A percentile compares a stretch with the other conserved stretches of the same genome.
Conservation (phyloP, 37 sponge, comb jelly and placozoan species). For the Ianthella basta region DNA sequence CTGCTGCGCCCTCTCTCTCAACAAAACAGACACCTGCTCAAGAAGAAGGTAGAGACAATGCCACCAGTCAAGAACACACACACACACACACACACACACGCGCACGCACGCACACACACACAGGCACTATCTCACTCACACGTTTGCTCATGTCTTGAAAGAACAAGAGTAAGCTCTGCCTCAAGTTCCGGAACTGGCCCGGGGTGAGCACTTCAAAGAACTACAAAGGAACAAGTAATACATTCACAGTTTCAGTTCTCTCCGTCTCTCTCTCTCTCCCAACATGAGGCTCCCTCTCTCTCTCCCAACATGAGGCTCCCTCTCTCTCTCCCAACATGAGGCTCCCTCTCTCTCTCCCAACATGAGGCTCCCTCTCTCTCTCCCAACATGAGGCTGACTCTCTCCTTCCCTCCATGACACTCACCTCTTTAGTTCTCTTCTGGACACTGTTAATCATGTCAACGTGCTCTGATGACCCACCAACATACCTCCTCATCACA, state of each 20-base stretch:
- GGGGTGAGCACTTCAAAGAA: conserved; percentile 43
- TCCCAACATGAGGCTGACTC: no score
- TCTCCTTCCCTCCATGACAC: neutral
- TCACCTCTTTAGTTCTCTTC: conserved; percentile 11
- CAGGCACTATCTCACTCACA: conserved; percentile 31
- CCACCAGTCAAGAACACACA: neutral
- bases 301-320: no score
- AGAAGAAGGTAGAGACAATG: no score
- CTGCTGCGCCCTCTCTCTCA: conserved; percentile 74
- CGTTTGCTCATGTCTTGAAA: conserved; percentile 92
- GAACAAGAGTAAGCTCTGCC: conserved; percentile 67
- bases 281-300: no score
- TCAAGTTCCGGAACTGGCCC: conserved; percentile 69
- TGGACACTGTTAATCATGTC: conserved; percentile 25
- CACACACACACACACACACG: neutral
- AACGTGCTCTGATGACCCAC: conserved; percentile 33
- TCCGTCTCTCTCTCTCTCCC: no score
- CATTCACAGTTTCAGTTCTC: no score
- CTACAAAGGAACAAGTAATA: conserved; percentile 24
- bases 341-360: no score
- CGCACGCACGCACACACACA: no score
- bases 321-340: no score
- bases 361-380: no score
- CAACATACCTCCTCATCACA: conserved; percentile 41
- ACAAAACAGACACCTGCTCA: conserved; percentile 78